Percentiles rank a stretch among this genome's conserved stretches.
Conservation (phyloP, 2,888 invertebrate species). For the Druceiella hillmani region DNA sequence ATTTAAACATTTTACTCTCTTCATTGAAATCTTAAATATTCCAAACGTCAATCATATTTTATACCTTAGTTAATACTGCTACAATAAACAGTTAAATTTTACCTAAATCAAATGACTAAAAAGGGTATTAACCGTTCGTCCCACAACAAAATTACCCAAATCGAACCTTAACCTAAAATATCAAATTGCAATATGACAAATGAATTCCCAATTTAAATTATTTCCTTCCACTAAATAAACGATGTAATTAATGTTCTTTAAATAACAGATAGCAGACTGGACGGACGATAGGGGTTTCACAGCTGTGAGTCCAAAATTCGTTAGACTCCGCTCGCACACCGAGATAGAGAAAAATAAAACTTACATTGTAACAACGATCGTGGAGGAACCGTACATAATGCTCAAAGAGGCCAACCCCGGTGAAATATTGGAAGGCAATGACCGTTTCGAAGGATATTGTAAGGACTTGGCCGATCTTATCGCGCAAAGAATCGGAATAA, state of each 20-base stretch:
- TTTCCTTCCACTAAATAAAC: constrained; percentile 11
- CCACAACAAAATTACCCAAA: constrained; percentile 6
- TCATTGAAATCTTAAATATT: too few species aligned
- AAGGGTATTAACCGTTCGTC: too few species aligned
- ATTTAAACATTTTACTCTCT: too few species aligned
- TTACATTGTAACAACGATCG: constrained; percentile 79
- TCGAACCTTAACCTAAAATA: constrained; percentile 8
- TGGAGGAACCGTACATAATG: constrained; percentile 89
- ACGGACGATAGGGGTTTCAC: constrained; percentile 73
- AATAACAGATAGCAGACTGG: constrained; percentile 75
- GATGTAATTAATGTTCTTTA: constrained; percentile 6
- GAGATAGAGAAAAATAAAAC: constrained; percentile 78
- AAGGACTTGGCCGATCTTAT: constrained; percentile 85
- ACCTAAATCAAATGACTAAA: too few species aligned
- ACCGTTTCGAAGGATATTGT: constrained; percentile 85
- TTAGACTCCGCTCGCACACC: constrained; percentile 62
- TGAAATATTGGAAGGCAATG: constrained; percentile 64
- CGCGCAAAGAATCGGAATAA: constrained; percentile 72
- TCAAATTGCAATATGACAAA: constrained; percentile 25
- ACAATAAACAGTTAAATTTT: too few species aligned
- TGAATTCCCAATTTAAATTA: constrained; percentile 27
- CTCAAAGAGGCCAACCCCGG: constrained; percentile 62
- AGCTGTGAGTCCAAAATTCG: constrained; percentile 69
- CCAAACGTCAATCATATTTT: too few species aligned
- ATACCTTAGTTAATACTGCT: too few species aligned